Evolutionary conservation across 1,140 invertebrate species (phyloP), one percentile per base, ranked within the genome.

Genomic region (Calliphora vicina): DNA sequence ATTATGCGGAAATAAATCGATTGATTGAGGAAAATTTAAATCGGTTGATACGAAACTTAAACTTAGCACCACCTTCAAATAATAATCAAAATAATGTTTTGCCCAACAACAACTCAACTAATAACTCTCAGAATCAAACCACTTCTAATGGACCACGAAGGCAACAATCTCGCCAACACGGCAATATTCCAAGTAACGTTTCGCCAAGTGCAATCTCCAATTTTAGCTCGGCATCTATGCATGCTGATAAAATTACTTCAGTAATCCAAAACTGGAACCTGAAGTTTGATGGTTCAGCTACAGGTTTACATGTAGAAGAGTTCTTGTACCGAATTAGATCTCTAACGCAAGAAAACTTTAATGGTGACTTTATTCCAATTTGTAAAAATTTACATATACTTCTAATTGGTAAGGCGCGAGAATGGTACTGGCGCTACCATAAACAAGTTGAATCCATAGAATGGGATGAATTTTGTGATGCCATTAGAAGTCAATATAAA

Each of bases 241-340:
- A 67, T 50, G 13, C 29, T 8, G 29, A 29, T 29, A 29, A 29
- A 29, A 29, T 29, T 29, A 61, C 50, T 1, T 23, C 27, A 6
- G n/a, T 81, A n/a, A 81, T 81, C 12, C n/a, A 81, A 13, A 81
- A 81, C n/a, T 81, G 80, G 80, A 50, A 61, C 17, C 10, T 81
- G n/a, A 81, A 81, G 27, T 81, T 81, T 67, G 50, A 81, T 57
- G 80, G 80, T 26, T 57, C 80, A 13, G 17, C 43, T 1, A 27
- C 25, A 1, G 80, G 50, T 29, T 57, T 81, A 29, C 43, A 50
- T 4, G 50, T 81, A 6, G 80, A 81, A 26, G 80, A 81, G 26
- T 29, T 29, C 8, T 45, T 80, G 1, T 80, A 80, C 13, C 35
- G 78, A n/a, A 17, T 80, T 15, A n/a, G 17, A n/a, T 20, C 43